These are phyloP conservation scores for Baccha elongata DNA, from an alignment of 2,888 invertebrate species.

Conservation along the genomic window DNA sequence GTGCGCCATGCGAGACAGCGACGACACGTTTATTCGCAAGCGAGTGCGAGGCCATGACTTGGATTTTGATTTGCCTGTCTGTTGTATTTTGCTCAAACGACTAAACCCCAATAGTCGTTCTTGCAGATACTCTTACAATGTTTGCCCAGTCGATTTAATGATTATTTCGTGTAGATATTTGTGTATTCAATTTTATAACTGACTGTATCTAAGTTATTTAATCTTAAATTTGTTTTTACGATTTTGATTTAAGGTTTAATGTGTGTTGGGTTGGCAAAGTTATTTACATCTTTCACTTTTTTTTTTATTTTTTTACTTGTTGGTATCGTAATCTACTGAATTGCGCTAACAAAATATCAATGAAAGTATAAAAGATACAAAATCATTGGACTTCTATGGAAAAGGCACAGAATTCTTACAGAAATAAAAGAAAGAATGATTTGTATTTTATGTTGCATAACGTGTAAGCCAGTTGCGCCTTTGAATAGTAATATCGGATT, in stretches of 20 bases:
- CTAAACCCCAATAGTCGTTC: not conserved
- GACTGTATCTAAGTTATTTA: constrained; percentile 30
- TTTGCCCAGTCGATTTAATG: constrained; percentile 52
- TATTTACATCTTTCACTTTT: constrained; percentile 38
- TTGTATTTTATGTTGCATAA: constrained; percentile 50
- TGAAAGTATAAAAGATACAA: not conserved
- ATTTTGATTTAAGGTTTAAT: constrained; percentile 27
- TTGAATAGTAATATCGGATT: constrained; percentile 55
- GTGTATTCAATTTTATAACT: not conserved
- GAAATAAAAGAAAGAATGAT: not conserved
- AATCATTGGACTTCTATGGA: not conserved
- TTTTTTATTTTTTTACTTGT: too few relatives aligned
- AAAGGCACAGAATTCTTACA: not conserved
- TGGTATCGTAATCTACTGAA: too few relatives aligned
- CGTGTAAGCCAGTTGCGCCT: constrained; percentile 35
- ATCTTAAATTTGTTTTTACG: constrained; percentile 31
- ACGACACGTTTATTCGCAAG: not conserved
- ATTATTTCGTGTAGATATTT: constrained; percentile 48
- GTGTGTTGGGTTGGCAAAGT: not conserved
- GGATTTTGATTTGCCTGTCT: constrained; percentile 37
- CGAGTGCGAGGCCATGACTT: constrained; percentile 28
- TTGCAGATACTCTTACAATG: constrained; percentile 28
- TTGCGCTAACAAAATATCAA: not conserved
- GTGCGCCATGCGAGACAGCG: constrained; percentile 29
- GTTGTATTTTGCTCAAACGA: constrained; percentile 30